phyloP scores from a whole-genome alignment of 2,113 vertebrate genomes.

The Meleagris gallopavo region DNA sequence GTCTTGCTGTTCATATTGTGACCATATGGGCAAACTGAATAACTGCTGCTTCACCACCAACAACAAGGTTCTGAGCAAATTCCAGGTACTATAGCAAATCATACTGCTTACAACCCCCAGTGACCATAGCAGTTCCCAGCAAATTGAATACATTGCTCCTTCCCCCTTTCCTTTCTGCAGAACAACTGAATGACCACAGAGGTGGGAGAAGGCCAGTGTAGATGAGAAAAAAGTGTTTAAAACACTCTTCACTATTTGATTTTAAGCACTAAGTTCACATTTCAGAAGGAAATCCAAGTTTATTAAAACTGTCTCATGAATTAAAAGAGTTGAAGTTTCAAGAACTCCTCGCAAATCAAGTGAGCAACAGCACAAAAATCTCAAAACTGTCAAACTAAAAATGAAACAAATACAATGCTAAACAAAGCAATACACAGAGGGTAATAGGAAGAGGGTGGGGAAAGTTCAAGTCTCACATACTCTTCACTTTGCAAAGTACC shows the following conservation, averaged over 20 bases:
- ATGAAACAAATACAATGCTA: not conserved
- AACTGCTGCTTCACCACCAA: not conserved
- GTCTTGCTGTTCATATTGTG: not conserved
- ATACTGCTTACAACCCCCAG: not conserved
- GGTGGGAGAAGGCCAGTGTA: constrained; percentile 17
- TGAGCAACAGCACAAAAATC: not conserved
- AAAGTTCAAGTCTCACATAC: not conserved
- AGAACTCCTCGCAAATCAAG: not conserved
- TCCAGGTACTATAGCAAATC: not conserved
- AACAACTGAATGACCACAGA: constrained; percentile 20
- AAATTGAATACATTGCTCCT: constrained; percentile 13
- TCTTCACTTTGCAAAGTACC: not conserved
- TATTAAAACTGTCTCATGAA: not conserved
- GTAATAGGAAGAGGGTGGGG: not conserved
- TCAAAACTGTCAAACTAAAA: not conserved
- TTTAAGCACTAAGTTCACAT: not conserved
- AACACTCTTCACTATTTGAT: not conserved
- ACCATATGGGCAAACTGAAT: not conserved
- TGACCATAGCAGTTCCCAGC: not conserved
- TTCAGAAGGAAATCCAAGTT: not conserved
- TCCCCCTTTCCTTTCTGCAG: not conserved
- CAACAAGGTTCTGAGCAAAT: not conserved
- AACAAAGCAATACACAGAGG: not conserved
- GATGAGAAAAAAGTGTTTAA: not conserved
- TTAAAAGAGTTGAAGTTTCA: not conserved